Base-by-base conservation (phyloP, 2,888 invertebrate genomes). In the Diarsia mendica region DNA sequence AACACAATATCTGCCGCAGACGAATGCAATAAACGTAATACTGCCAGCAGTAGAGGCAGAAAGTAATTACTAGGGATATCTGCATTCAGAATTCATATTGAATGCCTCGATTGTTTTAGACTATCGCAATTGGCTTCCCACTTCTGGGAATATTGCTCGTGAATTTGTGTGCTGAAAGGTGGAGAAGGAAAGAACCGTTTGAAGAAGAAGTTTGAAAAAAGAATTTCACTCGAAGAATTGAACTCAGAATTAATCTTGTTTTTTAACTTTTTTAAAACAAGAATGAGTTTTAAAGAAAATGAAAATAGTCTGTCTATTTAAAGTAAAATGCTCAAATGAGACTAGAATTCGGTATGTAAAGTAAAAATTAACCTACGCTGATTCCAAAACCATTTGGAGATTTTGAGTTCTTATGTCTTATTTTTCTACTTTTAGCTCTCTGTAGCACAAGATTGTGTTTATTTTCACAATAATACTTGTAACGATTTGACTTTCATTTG, bases 21-120 rank as follows among this genome's bases (percentile, higher is more conserved):
- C 64, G 64, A 84, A 77, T 72, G 69, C 67, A 75, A 86, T 80
- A 75, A 78, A 68, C 67, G 67, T 15, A 58, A 68, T 66, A 66
- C 48, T 55, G 77, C 64, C 60, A n/a, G 60, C 69, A 64, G 64
- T 75, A 67, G 70, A 82, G 64, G 67, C 82, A 74, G 73, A 84
- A 80, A 82, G 75, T 84, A 80, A 86, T 88, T 86, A 85, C 83
- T 67, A 78, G 67, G 66, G 75, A 85, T 80, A 78, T 74, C 73
- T 80, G 75, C 72, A 79, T 83, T 23, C 77, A 74, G 75, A 77
- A 85, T 80, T 84, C 74, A 84, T 86, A 87, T 83, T 73, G 82
- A 69, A 75, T 71, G 63, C 72, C 28, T 44, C 70, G 73, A 85
- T 87, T 87, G 84, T 88, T 86, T 86, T 75, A 80, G 81, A 72